phyloP scores from a whole-genome alignment of 2,888 invertebrate species.

The Aelia acuminata region DNA sequence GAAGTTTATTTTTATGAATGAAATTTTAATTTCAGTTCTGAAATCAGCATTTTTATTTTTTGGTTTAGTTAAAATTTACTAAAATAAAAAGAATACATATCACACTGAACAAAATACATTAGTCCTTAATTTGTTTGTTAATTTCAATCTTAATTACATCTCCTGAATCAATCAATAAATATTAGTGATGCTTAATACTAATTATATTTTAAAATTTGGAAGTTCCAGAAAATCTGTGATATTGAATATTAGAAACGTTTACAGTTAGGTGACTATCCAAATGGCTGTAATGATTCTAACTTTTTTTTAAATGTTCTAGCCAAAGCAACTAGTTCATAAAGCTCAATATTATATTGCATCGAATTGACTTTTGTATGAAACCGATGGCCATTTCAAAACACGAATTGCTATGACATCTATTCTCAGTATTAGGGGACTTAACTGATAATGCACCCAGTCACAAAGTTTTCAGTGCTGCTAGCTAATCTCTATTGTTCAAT shows the following conservation, averaged over 20 bases:
- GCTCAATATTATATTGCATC: not conserved
- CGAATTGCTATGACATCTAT: not conserved
- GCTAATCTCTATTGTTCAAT: no score
- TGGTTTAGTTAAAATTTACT: not conserved
- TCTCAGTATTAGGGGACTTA: not conserved
- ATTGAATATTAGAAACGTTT: not conserved
- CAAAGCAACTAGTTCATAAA: not conserved
- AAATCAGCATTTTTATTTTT: not conserved
- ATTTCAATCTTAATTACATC: not conserved
- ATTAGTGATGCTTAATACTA: not conserved
- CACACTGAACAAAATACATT: not conserved
- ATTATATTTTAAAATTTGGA: not conserved
- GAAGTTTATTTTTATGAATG: not conserved
- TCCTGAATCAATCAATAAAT: not conserved
- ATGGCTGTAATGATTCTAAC: not conserved
- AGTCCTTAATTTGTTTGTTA: not conserved
- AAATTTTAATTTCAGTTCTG: not conserved
- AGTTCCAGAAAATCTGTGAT: not conserved
- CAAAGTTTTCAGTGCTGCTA: not conserved
- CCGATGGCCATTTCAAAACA: not conserved
- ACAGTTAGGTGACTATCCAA: not conserved
- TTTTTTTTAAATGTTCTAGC: not conserved
- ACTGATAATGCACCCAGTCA: not conserved
- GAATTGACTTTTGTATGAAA: not conserved
- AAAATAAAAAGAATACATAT: not conserved